Conservation (phyloP, 1,140 invertebrate genomes). For the Chlorops oryzae region DNA sequence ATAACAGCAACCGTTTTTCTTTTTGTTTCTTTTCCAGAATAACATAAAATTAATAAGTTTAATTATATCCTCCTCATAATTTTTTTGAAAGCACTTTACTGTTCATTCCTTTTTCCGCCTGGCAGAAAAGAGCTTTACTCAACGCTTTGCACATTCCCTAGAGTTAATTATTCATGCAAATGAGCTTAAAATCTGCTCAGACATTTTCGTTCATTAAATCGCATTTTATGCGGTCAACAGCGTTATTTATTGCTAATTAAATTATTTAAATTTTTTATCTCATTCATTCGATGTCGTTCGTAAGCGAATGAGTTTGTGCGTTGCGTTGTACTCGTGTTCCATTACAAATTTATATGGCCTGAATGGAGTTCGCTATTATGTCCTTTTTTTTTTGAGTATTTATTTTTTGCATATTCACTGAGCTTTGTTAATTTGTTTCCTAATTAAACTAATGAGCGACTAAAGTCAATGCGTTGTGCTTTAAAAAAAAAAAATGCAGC, state of each 20-base stretch:
- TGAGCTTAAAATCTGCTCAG: constrained; percentile 18
- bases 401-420: constrained; percentile 14
- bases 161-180: constrained; percentile 21
- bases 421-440: constrained; percentile 47
- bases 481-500: no score
- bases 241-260: constrained; percentile 45
- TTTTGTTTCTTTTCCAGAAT: no score
- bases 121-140: no score
- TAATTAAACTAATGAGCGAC: constrained; percentile 49
- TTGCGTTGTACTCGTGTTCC: not conserved
- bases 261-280: constrained; percentile 33
- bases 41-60: no score
- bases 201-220: constrained; percentile 19
- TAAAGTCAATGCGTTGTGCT: constrained; percentile 48
- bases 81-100: no score
- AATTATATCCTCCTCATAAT: no score
- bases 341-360: not conserved
- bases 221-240: constrained; percentile 34
- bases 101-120: no score
- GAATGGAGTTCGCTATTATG: not conserved
- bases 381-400: constrained; percentile 1
- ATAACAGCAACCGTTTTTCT: no score
- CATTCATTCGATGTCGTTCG: constrained; percentile 10
- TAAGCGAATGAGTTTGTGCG: constrained; percentile 3
- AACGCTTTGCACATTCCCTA: not conserved